Percentiles rank a stretch among this genome's conserved stretches.
phyloP scores from a whole-genome alignment of 2,888 invertebrate species.

The Branchellion lobata region DNA sequence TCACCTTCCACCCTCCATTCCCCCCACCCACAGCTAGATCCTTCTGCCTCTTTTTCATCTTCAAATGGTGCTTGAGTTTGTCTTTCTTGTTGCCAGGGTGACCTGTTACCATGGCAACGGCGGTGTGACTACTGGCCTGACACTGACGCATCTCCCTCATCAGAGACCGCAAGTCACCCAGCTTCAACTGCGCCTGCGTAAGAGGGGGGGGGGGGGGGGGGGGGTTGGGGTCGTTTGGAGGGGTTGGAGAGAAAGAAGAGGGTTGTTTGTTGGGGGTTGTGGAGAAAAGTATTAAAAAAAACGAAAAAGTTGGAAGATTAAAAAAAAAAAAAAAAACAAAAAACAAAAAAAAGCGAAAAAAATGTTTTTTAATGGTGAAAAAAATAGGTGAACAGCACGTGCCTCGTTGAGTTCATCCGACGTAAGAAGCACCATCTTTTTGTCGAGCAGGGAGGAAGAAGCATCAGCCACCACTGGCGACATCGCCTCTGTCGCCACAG shows the following conservation, averaged over 20 bases:
- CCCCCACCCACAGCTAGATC: conserved; percentile 3
- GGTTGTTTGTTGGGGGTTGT: too few relatives aligned
- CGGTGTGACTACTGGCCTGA: not conserved
- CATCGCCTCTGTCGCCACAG: too few relatives aligned
- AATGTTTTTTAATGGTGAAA: too few relatives aligned
- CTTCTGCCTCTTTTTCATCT: not conserved
- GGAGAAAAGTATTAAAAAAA: too few relatives aligned
- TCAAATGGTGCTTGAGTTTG: conserved; percentile 19
- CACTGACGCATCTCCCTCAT: conserved; percentile 66
- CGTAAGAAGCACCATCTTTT: conserved; percentile 29
- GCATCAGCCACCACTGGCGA: not conserved
- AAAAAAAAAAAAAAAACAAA: too few relatives aligned
- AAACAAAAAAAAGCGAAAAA: too few relatives aligned
- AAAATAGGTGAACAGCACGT: too few relatives aligned
- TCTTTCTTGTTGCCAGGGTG: conserved; percentile 27
- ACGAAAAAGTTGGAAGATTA: too few relatives aligned
- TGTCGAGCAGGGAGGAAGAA: too few relatives aligned
- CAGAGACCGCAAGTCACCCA: conserved; percentile 71
- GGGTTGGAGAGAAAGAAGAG: too few relatives aligned
- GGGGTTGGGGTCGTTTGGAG: not conserved
- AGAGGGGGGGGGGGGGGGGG: not conserved
- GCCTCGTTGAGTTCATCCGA: conserved; percentile 37
- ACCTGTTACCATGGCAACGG: not conserved
- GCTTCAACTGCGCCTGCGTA: conserved; percentile 67
- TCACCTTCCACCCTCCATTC: too few relatives aligned